phyloP scores from a whole-genome alignment of 2,113 vertebrate species.

The Elachura formosa region DNA sequence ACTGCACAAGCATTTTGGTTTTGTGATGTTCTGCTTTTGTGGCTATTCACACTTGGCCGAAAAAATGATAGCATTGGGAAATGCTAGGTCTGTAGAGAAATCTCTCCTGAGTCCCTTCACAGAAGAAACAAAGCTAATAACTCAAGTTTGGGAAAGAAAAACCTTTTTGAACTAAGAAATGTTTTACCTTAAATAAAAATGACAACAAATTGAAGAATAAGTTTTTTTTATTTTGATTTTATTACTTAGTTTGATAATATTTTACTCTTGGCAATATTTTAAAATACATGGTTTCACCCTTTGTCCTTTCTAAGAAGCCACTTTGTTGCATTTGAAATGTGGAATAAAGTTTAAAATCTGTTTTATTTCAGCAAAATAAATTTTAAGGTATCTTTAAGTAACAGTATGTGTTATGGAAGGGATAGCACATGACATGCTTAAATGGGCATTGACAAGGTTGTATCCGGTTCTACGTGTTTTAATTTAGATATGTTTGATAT shows the following conservation, averaged over 20 bases:
- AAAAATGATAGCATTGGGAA: background rate
- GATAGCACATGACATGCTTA: background rate
- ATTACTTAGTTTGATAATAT: background rate
- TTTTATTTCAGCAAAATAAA: background rate
- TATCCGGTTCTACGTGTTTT: background rate
- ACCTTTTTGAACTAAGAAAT: background rate
- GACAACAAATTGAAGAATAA: rapidly evolving
- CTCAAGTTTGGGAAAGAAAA: background rate
- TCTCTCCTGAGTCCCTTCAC: background rate
- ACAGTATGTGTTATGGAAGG: background rate
- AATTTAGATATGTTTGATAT: background rate
- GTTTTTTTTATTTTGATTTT: background rate
- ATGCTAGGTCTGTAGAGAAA: background rate
- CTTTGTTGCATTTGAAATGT: background rate
- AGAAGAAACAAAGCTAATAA: background rate
- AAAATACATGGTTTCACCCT: background rate
- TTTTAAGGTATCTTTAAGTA: background rate
- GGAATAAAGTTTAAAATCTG: background rate
- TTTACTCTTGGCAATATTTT: background rate
- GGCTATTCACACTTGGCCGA: background rate
- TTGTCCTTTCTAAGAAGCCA: background rate
- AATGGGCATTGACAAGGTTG: background rate
- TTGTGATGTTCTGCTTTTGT: background rate
- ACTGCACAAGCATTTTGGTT: background rate
- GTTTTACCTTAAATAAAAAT: background rate